Conservation (phyloP, 1,140 invertebrate species). For the Myzus persicae region DNA sequence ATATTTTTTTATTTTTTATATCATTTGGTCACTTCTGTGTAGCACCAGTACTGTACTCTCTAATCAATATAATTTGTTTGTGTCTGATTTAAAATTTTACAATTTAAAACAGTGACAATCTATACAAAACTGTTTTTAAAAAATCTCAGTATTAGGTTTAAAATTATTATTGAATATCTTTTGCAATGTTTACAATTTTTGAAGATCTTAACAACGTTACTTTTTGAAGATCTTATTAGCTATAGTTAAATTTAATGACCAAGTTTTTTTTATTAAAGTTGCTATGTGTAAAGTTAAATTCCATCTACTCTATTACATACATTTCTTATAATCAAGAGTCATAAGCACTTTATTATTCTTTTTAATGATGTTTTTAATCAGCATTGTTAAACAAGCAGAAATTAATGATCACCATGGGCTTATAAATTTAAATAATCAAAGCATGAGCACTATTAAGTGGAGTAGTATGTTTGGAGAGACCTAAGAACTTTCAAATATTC, state of each 20-base stretch:
- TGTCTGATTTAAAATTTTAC: not conserved
- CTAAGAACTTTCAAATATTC: not conserved
- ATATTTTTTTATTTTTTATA: slow-evolving; percentile 5
- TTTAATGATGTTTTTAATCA: not conserved
- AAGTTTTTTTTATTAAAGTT: not conserved
- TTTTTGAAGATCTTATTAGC: not conserved
- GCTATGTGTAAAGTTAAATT: not conserved
- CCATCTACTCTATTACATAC: not conserved
- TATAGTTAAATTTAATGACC: not conserved
- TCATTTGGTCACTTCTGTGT: not conserved
- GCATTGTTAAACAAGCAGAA: not conserved
- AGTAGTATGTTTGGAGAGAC: not conserved
- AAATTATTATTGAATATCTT: slow-evolving; percentile 18
- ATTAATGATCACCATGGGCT: not conserved
- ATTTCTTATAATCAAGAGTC: not conserved
- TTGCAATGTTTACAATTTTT: not conserved
- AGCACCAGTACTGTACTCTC: not conserved
- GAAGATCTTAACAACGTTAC: not conserved
- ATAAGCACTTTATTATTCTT: not conserved
- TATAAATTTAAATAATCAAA: not conserved
- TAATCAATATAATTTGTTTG: not conserved
- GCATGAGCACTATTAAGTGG: not conserved
- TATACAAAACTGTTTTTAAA: not conserved
- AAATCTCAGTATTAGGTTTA: not conserved
- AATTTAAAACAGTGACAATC: slow-evolving; percentile 29